A percentile compares a stretch with the other conserved stretches of the same genome.
phyloP scores from a whole-genome alignment of 2,113 vertebrate genomes.

The Dromaius novaehollandiae region DNA sequence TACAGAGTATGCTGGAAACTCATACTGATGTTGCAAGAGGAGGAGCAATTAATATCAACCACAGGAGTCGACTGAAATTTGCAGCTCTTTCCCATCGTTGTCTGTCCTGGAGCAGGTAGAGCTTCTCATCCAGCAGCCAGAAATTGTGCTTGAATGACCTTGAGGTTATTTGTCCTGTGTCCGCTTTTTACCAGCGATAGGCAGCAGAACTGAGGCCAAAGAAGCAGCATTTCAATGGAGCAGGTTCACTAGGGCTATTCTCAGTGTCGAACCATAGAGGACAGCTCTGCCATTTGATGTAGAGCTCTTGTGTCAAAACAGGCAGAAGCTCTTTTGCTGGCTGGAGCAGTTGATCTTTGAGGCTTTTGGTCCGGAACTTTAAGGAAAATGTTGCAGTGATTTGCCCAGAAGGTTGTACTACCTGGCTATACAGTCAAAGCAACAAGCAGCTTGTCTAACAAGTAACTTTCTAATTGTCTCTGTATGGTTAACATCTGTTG shows the following conservation, averaged over 20 bases:
- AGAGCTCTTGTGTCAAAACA: not conserved
- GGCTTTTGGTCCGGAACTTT: not conserved
- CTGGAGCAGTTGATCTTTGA: not conserved
- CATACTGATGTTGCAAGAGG: not conserved
- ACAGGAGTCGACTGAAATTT: not conserved
- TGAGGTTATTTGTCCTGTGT: not conserved
- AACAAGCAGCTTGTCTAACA: not conserved
- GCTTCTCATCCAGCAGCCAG: not conserved
- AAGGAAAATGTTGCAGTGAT: not conserved
- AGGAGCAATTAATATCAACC: fast-evolving
- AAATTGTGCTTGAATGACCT: not conserved
- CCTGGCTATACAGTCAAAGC: not conserved
- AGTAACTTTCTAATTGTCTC: not conserved
- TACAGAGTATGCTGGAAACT: not conserved
- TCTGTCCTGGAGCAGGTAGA: not conserved
- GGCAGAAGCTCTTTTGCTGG: not conserved
- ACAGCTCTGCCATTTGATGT: not conserved
- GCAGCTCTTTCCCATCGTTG: not conserved
- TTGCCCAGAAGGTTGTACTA: not conserved
- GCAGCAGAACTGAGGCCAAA: not conserved
- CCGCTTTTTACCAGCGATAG: not conserved
- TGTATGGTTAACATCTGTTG: not conserved
- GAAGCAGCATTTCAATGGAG: not conserved
- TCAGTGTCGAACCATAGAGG: not conserved
- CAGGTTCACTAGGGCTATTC: not conserved